Conservation (phyloP, 2,888 invertebrate genomes). For the Napeogenes inachia region DNA sequence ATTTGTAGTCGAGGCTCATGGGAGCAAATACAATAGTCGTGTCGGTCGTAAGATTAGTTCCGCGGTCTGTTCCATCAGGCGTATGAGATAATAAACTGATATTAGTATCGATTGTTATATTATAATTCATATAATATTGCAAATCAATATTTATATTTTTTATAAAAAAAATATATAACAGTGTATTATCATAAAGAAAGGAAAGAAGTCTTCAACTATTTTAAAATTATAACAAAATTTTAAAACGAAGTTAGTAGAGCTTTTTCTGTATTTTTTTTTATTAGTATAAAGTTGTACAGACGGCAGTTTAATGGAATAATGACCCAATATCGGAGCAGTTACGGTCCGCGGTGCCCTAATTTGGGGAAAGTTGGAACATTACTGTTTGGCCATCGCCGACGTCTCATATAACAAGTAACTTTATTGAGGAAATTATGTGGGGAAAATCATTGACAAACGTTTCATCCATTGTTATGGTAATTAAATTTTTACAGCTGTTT, state of each 20-base stretch:
- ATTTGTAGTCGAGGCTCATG: neutral
- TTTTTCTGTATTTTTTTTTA: neutral
- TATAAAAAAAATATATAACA: no score
- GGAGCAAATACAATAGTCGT: neutral
- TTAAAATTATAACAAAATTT: neutral
- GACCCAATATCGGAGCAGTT: constrained; percentile 2
- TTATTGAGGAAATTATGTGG: neutral
- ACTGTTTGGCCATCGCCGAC: constrained; percentile 2
- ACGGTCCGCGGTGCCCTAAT: neutral
- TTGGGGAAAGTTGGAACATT: neutral
- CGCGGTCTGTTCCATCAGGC: neutral
- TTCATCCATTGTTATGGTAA: no score
- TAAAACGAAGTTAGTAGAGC: neutral
- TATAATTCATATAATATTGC: neutral
- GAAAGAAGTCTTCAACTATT: neutral
- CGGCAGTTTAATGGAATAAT: constrained; percentile 4
- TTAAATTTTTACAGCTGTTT: no score
- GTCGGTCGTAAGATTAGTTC: constrained; percentile 1
- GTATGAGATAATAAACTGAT: neutral
- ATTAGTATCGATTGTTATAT: neutral
- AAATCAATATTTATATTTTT: no score
- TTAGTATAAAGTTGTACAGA: neutral
- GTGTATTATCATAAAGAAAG: no score
- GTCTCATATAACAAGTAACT: constrained; percentile 1
- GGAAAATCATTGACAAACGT: neutral